A percentile compares a stretch with the other conserved stretches of the same genome.
Evolutionary conservation across 1,140 invertebrate genomes (phyloP).

Genomic region (Leptestheria dahalacensis): DNA sequence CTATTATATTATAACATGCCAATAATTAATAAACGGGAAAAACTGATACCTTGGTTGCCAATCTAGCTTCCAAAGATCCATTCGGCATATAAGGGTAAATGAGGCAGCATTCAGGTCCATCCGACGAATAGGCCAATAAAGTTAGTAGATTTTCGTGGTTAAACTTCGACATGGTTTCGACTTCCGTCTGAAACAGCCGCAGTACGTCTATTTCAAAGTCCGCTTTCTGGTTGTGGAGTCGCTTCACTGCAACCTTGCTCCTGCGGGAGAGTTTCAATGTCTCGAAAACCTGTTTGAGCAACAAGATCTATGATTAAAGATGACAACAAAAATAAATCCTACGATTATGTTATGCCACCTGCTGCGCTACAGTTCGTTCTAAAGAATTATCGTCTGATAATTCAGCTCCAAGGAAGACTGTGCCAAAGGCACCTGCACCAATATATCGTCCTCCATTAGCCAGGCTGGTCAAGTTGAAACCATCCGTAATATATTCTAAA

Average conservation of each 20-base stretch:
- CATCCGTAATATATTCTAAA: slow-evolving; percentile 27
- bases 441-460: slow-evolving; percentile 31
- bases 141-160: slow-evolving; percentile 47
- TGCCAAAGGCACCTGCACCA: slow-evolving; percentile 51
- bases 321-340: too few species aligned
- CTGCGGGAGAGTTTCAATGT: slow-evolving; percentile 23
- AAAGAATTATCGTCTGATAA: neutral
- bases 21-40: too few species aligned
- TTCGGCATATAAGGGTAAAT: slow-evolving; percentile 51
- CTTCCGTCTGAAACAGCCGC: slow-evolving; percentile 47
- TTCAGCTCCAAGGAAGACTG: slow-evolving; percentile 41
- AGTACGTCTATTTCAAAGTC: slow-evolving; percentile 25
- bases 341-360: too few species aligned
- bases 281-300: neutral
- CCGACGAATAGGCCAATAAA: slow-evolving; percentile 45
- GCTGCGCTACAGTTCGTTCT: neutral
- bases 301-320: too few species aligned
- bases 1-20: too few species aligned
- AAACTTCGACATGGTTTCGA: slow-evolving; percentile 30
- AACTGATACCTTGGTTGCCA: slow-evolving; percentile 29
- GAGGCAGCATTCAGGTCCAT: slow-evolving; percentile 43
- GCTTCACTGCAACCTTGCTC: slow-evolving; percentile 44
- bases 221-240: slow-evolving; percentile 30
- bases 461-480: slow-evolving; percentile 24
- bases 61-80: slow-evolving; percentile 46